Percentiles rank a stretch among this genome's conserved stretches.
These are phyloP conservation scores for Oceanodroma tethys DNA, from an alignment of 2,113 vertebrate genomes.

Conservation along the genomic window DNA sequence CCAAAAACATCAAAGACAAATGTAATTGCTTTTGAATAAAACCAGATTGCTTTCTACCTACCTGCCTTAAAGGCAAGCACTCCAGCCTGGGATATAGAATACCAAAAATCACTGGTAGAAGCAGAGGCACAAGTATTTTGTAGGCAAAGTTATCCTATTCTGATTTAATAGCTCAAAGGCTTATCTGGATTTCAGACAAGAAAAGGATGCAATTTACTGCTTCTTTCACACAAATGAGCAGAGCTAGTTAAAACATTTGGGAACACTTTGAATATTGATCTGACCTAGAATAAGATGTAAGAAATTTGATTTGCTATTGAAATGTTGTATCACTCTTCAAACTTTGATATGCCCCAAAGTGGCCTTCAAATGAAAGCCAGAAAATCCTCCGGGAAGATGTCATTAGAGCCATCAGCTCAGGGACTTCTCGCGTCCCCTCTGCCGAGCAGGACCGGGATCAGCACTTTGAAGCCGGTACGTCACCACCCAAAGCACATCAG, in stretches of 20 bases:
- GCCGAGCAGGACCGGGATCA: background rate
- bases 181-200: slow-evolving; percentile 41
- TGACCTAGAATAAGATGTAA: slow-evolving; percentile 27
- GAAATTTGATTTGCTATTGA: slow-evolving; percentile 32
- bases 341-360: background rate
- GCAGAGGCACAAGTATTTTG: slow-evolving; percentile 8
- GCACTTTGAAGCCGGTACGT: background rate
- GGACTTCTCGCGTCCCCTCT: background rate
- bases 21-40: slow-evolving; percentile 66
- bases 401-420: background rate
- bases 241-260: slow-evolving; percentile 18
- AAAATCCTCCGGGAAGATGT: background rate
- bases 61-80: slow-evolving; percentile 41
- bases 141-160: slow-evolving; percentile 7
- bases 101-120: background rate
- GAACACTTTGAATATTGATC: slow-evolving; percentile 43
- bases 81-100: background rate
- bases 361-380: background rate
- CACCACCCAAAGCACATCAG: background rate
- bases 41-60: slow-evolving; percentile 43
- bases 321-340: background rate
- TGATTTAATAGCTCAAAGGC: slow-evolving; percentile 59
- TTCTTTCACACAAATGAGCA: slow-evolving; percentile 25
- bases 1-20: slow-evolving; percentile 62
- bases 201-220: slow-evolving; percentile 13